Conservation (phyloP, 2,888 invertebrate species). For the Iselma pallidipennis region DNA sequence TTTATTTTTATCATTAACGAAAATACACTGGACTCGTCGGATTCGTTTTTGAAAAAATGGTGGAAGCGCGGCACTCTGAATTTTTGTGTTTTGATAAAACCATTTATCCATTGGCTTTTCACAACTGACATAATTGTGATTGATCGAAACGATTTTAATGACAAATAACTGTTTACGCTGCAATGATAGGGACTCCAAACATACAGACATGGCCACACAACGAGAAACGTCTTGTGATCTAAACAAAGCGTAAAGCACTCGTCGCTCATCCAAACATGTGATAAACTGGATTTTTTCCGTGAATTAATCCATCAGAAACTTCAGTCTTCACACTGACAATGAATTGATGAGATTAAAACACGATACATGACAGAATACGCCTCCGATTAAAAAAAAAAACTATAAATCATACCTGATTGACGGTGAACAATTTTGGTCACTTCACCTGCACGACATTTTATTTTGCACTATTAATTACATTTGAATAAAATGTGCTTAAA, state of each 20-base stretch:
- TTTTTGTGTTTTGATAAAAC: no score
- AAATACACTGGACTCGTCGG: neutral
- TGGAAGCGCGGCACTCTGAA: no score
- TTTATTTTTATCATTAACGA: constrained; percentile 32
- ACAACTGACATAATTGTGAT: neutral
- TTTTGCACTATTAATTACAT: no score
- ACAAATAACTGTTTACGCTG: constrained; percentile 36
- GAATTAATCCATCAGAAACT: constrained; percentile 15
- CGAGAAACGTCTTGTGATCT: constrained; percentile 44
- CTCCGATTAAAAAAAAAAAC: neutral
- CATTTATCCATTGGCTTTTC: neutral
- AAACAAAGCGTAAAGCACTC: constrained; percentile 52
- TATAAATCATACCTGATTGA: no score
- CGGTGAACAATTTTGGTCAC: no score
- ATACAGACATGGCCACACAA: constrained; percentile 40
- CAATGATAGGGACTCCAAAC: constrained; percentile 34
- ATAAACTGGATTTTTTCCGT: constrained; percentile 33
- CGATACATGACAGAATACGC: no score
- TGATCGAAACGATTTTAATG: constrained; percentile 13
- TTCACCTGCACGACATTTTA: no score
- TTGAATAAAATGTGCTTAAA: no score
- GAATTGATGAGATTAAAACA: neutral
- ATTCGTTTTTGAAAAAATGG: neutral
- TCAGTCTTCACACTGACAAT: neutral
- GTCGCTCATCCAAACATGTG: constrained; percentile 47